These are phyloP conservation scores for Syngnathus acus DNA, from an alignment of 2,797 vertebrate genomes.

Conservation along the genomic window DNA sequence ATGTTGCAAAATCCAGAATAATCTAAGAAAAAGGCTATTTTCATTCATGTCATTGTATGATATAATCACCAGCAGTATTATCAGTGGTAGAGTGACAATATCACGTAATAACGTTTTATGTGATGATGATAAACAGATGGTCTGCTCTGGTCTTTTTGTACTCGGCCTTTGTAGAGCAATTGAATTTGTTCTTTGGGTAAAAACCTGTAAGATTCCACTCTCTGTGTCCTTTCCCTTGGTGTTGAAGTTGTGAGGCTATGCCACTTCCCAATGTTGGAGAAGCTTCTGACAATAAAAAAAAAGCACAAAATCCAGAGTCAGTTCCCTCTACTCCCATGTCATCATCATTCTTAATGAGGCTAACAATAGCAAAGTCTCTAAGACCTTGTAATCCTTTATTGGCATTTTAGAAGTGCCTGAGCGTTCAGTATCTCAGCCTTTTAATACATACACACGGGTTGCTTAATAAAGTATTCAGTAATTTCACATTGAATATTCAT, in stretches of 20 bases:
- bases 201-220: not conserved
- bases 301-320: too few species aligned
- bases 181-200: not conserved
- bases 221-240: not conserved
- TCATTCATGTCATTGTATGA: not conserved
- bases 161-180: not conserved
- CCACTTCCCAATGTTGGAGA: not conserved
- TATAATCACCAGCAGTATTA: not conserved
- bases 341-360: too few species aligned
- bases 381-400: too few species aligned
- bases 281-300: too few species aligned
- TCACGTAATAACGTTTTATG: not conserved
- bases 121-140: not conserved
- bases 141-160: not conserved
- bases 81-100: not conserved
- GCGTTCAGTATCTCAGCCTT: too few species aligned
- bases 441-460: too few species aligned
- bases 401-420: too few species aligned
- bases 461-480: constrained; percentile 7
- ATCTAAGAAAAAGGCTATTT: not conserved
- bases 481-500: constrained; percentile 32
- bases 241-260: not conserved
- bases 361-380: too few species aligned
- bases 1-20: not conserved
- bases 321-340: too few species aligned